These are phyloP conservation scores for Chorisops tibialis DNA, from an alignment of 2,888 invertebrate genomes.

Conservation along the genomic window DNA sequence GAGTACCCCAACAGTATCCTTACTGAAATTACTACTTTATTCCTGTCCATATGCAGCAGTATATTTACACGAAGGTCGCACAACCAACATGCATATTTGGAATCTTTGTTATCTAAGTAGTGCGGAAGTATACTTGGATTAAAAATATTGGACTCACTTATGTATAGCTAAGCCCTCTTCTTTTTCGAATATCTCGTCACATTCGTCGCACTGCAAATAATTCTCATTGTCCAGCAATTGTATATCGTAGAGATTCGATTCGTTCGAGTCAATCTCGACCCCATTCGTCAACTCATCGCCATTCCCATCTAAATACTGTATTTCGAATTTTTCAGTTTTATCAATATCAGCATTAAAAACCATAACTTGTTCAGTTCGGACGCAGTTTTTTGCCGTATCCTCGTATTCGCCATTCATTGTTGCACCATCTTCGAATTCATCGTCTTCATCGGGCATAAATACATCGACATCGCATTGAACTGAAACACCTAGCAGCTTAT, in stretches of 20 bases:
- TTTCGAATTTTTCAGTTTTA: conserved; percentile 25
- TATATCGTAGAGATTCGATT: not conserved
- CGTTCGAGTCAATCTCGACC: not conserved
- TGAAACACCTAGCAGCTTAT: not conserved
- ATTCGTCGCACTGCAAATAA: not conserved
- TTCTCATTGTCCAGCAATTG: not conserved
- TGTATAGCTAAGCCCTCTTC: not conserved
- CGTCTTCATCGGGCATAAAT: not conserved
- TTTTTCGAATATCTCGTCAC: not conserved
- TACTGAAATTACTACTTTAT: too few relatives aligned
- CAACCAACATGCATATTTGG: too few relatives aligned
- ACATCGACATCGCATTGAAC: not conserved
- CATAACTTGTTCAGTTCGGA: conserved; percentile 22
- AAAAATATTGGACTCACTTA: not conserved
- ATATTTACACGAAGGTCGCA: too few relatives aligned
- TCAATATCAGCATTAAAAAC: conserved; percentile 17
- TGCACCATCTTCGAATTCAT: too few relatives aligned
- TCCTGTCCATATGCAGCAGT: too few relatives aligned
- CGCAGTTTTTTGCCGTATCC: not conserved
- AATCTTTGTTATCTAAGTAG: too few relatives aligned
- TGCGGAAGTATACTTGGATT: not conserved
- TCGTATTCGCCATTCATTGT: not conserved
- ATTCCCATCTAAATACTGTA: conserved; percentile 22
- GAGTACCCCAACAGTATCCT: too few relatives aligned
- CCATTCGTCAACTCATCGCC: not conserved